Conservation (phyloP, 1,140 invertebrate genomes). For the Limonius californicus region DNA sequence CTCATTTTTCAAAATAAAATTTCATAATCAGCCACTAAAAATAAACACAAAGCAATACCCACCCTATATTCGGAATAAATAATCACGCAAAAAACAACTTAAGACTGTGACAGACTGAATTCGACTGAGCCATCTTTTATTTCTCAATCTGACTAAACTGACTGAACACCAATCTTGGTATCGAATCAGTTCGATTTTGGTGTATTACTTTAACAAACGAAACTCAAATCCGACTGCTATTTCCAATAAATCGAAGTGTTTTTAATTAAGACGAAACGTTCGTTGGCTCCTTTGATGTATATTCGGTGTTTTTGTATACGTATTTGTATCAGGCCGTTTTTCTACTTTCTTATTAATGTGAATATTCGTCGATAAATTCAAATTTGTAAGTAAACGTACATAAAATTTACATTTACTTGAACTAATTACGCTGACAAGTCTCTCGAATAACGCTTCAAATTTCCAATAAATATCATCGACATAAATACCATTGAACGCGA, state of each 20-base stretch:
- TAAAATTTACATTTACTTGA: too few species aligned
- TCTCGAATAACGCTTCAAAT: too few species aligned
- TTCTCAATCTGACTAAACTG: constrained; percentile 32
- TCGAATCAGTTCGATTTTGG: constrained; percentile 24
- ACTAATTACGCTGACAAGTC: too few species aligned
- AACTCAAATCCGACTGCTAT: background rate
- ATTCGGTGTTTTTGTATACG: constrained; percentile 6
- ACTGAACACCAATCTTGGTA: constrained; percentile 34
- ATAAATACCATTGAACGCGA: background rate
- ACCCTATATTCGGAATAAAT: background rate
- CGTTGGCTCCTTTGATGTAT: too few species aligned
- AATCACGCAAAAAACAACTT: constrained; percentile 2
- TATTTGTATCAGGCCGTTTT: constrained; percentile 1
- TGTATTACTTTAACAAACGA: background rate
- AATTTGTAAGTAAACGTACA: background rate
- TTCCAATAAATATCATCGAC: background rate
- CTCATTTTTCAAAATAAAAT: background rate
- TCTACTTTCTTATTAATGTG: constrained; percentile 9
- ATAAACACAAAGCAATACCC: background rate
- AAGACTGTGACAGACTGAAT: constrained; percentile 9
- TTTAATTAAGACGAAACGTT: too few species aligned
- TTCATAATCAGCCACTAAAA: background rate
- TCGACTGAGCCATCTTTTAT: constrained; percentile 7
- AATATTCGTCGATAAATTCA: too few species aligned
- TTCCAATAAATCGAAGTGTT: background rate